phyloP scores from a whole-genome alignment of 2,113 vertebrate species.

The Passer montanus region DNA sequence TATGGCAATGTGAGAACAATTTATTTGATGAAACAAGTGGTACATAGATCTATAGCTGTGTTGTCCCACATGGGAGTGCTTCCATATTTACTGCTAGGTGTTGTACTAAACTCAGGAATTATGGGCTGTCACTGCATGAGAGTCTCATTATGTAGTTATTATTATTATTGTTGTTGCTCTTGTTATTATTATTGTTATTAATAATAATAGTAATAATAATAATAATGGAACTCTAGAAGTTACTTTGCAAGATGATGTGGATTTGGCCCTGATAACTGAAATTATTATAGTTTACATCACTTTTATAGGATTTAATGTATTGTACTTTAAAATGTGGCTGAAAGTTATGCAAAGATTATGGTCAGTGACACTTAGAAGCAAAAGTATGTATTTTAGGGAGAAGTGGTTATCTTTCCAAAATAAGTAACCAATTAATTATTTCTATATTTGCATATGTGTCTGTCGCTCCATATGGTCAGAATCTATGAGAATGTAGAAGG shows the following conservation, averaged over 20 bases:
- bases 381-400: background rate
- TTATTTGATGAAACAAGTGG: background rate
- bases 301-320: background rate
- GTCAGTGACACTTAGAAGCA: background rate
- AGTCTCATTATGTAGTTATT: background rate
- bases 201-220: too few relatives aligned
- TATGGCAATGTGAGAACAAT: background rate
- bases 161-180: too few relatives aligned
- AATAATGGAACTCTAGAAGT: background rate
- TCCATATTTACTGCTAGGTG: background rate
- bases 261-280: background rate
- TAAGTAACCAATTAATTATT: background rate
- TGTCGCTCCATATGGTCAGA: background rate
- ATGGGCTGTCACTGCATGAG: background rate
- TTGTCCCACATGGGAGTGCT: background rate
- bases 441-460: fast-evolving
- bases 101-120: background rate
- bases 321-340: background rate
- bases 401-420: background rate
- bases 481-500: background rate
- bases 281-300: background rate
- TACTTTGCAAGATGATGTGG: background rate
- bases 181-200: background rate
- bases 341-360: background rate
- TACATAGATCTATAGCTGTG: background rate